Percentiles rank a stretch among this genome's conserved stretches.
Conservation (phyloP, 2,888 invertebrate species). For the Pycnomerus fuliginosus region DNA sequence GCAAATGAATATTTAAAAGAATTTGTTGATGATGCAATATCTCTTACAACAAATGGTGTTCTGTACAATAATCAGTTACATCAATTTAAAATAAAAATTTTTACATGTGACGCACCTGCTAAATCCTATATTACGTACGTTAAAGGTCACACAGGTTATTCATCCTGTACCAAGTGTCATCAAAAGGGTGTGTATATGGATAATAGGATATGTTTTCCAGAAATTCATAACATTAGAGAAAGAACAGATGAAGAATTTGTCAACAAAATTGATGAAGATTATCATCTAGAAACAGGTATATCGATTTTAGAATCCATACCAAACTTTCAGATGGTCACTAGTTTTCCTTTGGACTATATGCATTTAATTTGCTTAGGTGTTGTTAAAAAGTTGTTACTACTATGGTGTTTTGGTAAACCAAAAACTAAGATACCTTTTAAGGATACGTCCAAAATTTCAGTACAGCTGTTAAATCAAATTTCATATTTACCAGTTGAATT, state of each 20-base stretch:
- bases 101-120: slow-evolving; percentile 16
- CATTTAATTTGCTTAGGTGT: slow-evolving; percentile 2
- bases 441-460: not conserved
- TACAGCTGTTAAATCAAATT: not conserved
- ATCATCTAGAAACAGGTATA: not conserved
- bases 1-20: slow-evolving; percentile 6
- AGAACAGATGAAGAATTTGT: not conserved
- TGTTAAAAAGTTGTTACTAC: not conserved
- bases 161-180: slow-evolving; percentile 14
- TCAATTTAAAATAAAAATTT: not conserved
- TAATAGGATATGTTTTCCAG: slow-evolving; percentile 13
- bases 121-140: slow-evolving; percentile 5
- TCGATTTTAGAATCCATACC: not conserved
- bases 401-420: not conserved
- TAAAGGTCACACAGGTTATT: slow-evolving; percentile 12
- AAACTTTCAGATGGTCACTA: not conserved
- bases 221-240: slow-evolving; percentile 1
- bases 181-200: slow-evolving; percentile 8
- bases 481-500: not conserved
- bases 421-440: not conserved
- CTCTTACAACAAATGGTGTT: slow-evolving; percentile 4
- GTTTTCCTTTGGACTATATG: slow-evolving; percentile 1
- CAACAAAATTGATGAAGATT: not conserved
- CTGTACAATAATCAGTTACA: not conserved
- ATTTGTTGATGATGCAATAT: slow-evolving; percentile 4